phyloP scores from a whole-genome alignment of 2,797 vertebrate species.

The Lophius americanus region DNA sequence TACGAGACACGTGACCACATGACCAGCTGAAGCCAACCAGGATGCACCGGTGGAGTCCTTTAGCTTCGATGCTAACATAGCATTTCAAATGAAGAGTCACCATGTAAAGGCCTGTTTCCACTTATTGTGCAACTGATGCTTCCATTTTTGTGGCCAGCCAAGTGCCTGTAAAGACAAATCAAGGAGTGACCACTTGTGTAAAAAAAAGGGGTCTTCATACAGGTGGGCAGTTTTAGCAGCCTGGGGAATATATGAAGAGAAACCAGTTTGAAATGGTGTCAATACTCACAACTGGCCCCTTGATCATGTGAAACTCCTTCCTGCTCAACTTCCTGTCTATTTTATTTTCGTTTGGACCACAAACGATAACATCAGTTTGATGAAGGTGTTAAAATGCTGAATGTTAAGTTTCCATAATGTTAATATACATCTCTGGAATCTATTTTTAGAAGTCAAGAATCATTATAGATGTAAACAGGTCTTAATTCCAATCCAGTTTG shows the following conservation, averaged over 20 bases:
- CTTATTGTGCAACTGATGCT: constrained; percentile 10
- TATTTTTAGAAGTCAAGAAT: too few relatives aligned
- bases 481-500: too few relatives aligned
- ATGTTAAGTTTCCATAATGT: too few relatives aligned
- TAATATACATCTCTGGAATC: too few relatives aligned
- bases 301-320: background rate
- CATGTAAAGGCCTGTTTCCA: background rate
- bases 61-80: background rate
- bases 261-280: background rate
- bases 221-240: background rate
- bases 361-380: too few relatives aligned
- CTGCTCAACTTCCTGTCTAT: background rate
- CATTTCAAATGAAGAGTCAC: constrained; percentile 6
- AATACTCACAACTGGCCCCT: background rate
- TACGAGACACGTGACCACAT: background rate
- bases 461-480: too few relatives aligned
- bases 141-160: constrained; percentile 28
- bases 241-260: background rate
- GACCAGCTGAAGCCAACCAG: background rate
- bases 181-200: background rate
- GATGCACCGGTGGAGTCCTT: background rate
- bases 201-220: background rate
- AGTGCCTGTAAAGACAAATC: constrained; percentile 36
- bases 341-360: too few relatives aligned
- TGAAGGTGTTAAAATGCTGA: too few relatives aligned